These are phyloP conservation scores for Archocentrus centrarchus DNA, from an alignment of 2,113 vertebrate species.

Conservation along the genomic window DNA sequence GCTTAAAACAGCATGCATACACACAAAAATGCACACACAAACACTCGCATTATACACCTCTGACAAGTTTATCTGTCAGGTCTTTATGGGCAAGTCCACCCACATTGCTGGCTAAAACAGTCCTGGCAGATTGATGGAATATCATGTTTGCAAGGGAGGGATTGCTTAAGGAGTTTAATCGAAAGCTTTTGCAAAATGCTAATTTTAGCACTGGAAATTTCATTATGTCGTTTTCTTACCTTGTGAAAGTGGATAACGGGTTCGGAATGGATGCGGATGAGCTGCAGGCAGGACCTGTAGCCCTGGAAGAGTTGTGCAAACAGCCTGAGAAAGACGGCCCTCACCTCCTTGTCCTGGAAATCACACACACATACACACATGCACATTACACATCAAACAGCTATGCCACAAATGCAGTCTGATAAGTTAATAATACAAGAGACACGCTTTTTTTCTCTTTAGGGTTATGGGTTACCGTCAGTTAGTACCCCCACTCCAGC, in stretches of 20 bases:
- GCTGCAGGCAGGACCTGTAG: conserved; percentile 96
- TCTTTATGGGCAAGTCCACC: conserved; percentile 43
- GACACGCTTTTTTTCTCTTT: conserved; percentile 7
- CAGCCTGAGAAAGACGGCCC: conserved; percentile 95
- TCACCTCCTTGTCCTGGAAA: conserved; percentile 95
- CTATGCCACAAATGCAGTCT: conserved; percentile 42
- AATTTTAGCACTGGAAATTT: conserved; percentile 4
- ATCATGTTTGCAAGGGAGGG: conserved; percentile 37
- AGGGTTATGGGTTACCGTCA: conserved; percentile 34
- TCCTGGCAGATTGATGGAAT: conserved; percentile 50
- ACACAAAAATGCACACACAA: conserved; percentile 25
- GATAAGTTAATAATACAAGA: conserved; percentile 38
- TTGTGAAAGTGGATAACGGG: conserved; percentile 99
- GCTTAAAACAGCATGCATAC: conserved; percentile 40
- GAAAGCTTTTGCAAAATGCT: conserved; percentile 7
- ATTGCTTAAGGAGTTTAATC: conserved; percentile 37
- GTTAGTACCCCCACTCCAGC: background rate
- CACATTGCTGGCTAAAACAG: conserved; percentile 34
- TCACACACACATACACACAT: conserved; percentile 37
- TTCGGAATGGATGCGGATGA: conserved; percentile 97
- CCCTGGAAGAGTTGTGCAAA: conserved; percentile 99
- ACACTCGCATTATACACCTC: conserved; percentile 28
- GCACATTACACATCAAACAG: conserved; percentile 36
- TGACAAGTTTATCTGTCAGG: conserved; percentile 59
- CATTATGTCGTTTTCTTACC: conserved; percentile 85